Base-by-base conservation (phyloP, 2,797 vertebrate genomes). In the Strix occidentalis region DNA sequence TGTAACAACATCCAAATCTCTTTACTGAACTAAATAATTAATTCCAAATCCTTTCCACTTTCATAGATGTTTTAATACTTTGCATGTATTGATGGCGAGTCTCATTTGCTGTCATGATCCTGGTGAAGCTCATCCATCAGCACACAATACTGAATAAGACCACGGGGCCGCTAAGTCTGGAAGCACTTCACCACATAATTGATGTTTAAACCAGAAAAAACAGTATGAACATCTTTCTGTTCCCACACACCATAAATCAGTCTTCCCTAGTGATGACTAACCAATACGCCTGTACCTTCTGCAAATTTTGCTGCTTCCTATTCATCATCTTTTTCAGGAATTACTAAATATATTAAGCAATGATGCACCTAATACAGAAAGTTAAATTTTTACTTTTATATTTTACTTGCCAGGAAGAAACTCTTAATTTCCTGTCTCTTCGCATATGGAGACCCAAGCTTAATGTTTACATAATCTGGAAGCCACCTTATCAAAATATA, bases 1-100 rank as follows among this genome's bases (percentile, higher is more conserved):
- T 89, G 43, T 57, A 77, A 68, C 64, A 90, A 69, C 75, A 53
- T 69, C n/a, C 41, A 75, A 77, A 72, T 71, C 70, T 64, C 57
- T 83, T 89, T 92, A 48, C 41, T 78, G 89, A 83, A 41, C 28
- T 89, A 78, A 94, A 94, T 96, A 94, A 92, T 92, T 93, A 46
- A 95, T 92, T 83, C 53, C 8, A 45, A 89, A 53, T 56, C 21
- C 87, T 91, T 64, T 91, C 25, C 28, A 50, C 16, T 89, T 71
- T 57, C 57, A 66, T 4, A 41, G 78, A 43, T 39, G 71, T 54
- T 90, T 87, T 24, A 89, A n/a, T 63, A 48, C 23, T 79, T 63
- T 79, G 28, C 75, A 48, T 29, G 26, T 71, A 8, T 25, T 57
- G 77, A 16, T 56, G 84, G 56, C 1, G 8, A 74, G 23, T 29